phyloP scores from a whole-genome alignment of 2,888 invertebrate species.

The Cephus runcator region DNA sequence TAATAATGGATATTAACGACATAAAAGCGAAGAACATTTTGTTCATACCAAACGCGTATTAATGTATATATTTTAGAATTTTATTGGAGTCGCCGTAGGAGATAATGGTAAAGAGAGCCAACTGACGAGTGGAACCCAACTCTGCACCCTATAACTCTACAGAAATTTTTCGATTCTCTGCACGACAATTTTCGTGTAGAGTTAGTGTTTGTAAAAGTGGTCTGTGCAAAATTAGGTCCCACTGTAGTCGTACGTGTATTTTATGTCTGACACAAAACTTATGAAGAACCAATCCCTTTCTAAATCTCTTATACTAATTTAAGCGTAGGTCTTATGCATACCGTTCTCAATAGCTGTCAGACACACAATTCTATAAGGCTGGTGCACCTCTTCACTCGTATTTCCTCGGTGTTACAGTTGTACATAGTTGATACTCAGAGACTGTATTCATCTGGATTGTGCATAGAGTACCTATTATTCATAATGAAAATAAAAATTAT shows the following conservation, averaged over 20 bases:
- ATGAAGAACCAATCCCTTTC: no score
- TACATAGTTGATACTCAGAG: not conserved
- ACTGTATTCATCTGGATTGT: not conserved
- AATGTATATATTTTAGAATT: not conserved
- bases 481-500: not conserved
- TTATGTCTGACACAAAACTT: not conserved
- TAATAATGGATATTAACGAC: slow-evolving; percentile 10
- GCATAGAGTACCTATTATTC: not conserved
- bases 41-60: not conserved
- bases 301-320: no score
- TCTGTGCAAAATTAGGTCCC: not conserved
- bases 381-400: not conserved
- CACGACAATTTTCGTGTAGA: not conserved
- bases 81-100: not conserved
- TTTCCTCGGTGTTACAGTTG: not conserved
- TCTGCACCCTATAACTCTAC: not conserved
- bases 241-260: not conserved
- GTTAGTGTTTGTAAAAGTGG: not conserved
- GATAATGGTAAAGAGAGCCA: not conserved
- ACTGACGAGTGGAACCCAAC: not conserved
- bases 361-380: not conserved
- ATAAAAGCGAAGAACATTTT: not conserved
- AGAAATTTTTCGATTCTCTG: not conserved
- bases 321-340: no score
- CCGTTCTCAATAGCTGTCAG: no score